Conservation (phyloP, 2,888 invertebrate genomes). For the Ephialtes manifestator region DNA sequence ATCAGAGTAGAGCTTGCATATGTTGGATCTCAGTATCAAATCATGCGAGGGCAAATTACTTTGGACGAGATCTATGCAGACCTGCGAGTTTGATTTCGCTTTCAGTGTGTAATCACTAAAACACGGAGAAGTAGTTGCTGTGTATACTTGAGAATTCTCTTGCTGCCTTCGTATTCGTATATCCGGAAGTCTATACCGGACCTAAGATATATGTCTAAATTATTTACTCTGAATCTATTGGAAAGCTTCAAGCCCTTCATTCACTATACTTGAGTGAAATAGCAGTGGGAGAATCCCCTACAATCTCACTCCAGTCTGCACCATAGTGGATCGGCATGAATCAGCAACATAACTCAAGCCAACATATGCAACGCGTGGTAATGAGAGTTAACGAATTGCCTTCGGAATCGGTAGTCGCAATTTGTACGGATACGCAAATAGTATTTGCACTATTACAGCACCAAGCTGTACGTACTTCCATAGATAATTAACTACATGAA, state of each 20-base stretch:
- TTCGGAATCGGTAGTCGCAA: constrained; percentile 54
- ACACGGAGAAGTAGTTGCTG: constrained; percentile 23
- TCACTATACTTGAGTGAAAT: neutral
- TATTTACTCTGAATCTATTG: constrained; percentile 54
- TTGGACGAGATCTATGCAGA: too few species aligned
- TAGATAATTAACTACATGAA: constrained; percentile 44
- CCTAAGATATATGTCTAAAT: constrained; percentile 32
- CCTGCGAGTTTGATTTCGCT: too few species aligned
- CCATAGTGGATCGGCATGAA: constrained; percentile 48
- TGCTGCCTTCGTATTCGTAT: too few species aligned
- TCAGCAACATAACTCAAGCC: constrained; percentile 31
- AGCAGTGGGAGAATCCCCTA: too few species aligned
- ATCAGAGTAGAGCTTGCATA: too few species aligned
- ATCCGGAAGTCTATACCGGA: too few species aligned
- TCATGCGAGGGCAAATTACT: too few species aligned
- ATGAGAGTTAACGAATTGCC: constrained; percentile 58
- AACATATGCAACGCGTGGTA: constrained; percentile 30
- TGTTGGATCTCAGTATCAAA: too few species aligned
- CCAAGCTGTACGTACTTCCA: constrained; percentile 32
- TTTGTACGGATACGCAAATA: constrained; percentile 50
- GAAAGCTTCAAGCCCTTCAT: constrained; percentile 33
- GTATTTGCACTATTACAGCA: constrained; percentile 58
- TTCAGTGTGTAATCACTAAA: too few species aligned
- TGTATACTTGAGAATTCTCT: neutral
- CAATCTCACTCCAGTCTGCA: neutral